These are phyloP conservation scores for Amorpha juglandis DNA, from an alignment of 2,888 invertebrate species.

Conservation along the genomic window DNA sequence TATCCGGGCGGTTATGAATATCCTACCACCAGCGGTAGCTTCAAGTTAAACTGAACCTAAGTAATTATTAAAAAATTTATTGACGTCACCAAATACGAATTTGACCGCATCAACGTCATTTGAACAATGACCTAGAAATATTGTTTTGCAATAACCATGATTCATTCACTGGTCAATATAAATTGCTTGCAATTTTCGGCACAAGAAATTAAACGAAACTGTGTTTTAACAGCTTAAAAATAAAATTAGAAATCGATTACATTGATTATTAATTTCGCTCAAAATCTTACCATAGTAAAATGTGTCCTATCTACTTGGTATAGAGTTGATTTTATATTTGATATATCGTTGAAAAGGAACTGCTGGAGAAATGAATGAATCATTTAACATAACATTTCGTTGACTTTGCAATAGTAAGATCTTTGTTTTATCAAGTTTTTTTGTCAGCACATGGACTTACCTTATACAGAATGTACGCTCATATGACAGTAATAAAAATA, in stretches of 20 bases:
- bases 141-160: constrained; percentile 24
- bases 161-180: constrained; percentile 19
- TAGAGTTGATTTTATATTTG: not conserved
- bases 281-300: not conserved
- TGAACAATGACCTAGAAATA: constrained; percentile 24
- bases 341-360: not conserved
- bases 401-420: not conserved
- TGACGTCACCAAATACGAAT: constrained; percentile 18
- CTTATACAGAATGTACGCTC: not conserved
- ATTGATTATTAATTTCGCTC: not conserved
- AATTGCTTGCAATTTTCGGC: constrained; percentile 10
- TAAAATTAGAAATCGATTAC: not conserved
- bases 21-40: too few species aligned
- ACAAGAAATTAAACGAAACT: not conserved
- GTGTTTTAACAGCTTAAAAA: not conserved
- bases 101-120: not conserved
- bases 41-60: too few species aligned
- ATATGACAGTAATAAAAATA: too few species aligned
- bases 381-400: not conserved
- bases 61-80: not conserved
- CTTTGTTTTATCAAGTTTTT: constrained; percentile 9
- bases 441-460: not conserved
- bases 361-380: constrained; percentile 15
- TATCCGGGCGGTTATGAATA: too few species aligned
- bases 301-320: not conserved